Conservation (phyloP, 2,888 invertebrate genomes). For the Monoplex corrugatus region DNA sequence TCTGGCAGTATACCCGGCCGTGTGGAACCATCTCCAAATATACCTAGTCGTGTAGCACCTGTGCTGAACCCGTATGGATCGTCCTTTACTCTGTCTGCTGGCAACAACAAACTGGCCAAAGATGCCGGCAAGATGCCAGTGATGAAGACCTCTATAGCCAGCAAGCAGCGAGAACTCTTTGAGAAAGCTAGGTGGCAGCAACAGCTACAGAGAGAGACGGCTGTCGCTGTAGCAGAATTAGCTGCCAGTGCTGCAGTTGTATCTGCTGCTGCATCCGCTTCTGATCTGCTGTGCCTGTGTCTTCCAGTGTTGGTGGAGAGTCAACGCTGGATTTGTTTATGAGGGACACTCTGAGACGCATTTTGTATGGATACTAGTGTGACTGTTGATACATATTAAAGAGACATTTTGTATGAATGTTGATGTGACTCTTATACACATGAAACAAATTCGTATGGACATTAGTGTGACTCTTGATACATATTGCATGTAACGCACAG, state of each 20-base stretch:
- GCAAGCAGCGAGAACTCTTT: conserved; percentile 42
- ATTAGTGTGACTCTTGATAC: too few relatives aligned
- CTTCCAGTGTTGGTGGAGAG: background rate
- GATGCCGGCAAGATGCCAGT: background rate
- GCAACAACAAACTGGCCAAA: conserved; percentile 19
- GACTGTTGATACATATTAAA: too few relatives aligned
- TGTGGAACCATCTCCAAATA: background rate
- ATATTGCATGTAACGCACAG: too few relatives aligned
- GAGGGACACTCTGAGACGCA: conserved; percentile 32
- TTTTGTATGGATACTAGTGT: conserved; percentile 34
- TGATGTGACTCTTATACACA: too few relatives aligned
- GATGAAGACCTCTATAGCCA: background rate
- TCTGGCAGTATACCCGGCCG: background rate
- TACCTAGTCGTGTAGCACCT: background rate
- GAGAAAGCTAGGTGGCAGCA: conserved; percentile 36
- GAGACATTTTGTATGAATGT: too few relatives aligned
- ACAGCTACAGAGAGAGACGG: conserved; percentile 19
- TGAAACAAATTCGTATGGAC: too few relatives aligned
- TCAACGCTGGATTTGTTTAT: conserved; percentile 33
- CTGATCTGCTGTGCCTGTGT: conserved; percentile 4
- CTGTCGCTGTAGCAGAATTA: background rate
- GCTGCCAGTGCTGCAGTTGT: background rate
- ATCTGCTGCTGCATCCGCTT: background rate
- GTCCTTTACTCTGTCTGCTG: conserved; percentile 28
- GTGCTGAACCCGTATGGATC: conserved; percentile 39